Evolutionary conservation across 2,888 invertebrate species (phyloP).

Genomic region (Heteromyza rotundicornis): DNA sequence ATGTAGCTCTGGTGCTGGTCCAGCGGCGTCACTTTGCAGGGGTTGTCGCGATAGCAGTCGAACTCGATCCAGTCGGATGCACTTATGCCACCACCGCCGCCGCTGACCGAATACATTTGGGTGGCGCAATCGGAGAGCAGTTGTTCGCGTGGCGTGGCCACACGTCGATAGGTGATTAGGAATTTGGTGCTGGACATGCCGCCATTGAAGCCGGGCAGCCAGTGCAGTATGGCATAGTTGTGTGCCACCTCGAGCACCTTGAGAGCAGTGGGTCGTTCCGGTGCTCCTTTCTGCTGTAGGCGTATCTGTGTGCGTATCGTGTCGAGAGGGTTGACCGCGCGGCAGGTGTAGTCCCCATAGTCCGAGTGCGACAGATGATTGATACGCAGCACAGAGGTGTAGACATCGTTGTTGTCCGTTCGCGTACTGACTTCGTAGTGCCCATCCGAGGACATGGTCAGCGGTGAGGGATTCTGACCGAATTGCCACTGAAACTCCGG

Average conservation of each 20-base stretch:
- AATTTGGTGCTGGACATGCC: slow-evolving; percentile 85
- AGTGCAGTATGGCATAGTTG: slow-evolving; percentile 79
- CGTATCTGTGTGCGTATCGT: slow-evolving; percentile 76
- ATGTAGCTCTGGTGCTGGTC: slow-evolving; percentile 86
- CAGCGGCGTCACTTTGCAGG: slow-evolving; percentile 84
- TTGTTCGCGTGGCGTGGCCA: slow-evolving; percentile 67
- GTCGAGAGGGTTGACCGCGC: slow-evolving; percentile 84
- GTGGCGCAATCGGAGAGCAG: slow-evolving; percentile 68
- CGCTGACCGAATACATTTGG: slow-evolving; percentile 17
- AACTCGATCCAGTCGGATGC: slow-evolving; percentile 79
- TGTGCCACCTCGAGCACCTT: slow-evolving; percentile 77
- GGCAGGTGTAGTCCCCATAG: slow-evolving; percentile 90
- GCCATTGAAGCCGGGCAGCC: slow-evolving; percentile 91
- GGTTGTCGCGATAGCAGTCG: slow-evolving; percentile 84
- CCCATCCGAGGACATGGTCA: slow-evolving; percentile 81
- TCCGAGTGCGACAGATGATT: slow-evolving; percentile 78
- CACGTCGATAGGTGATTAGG: slow-evolving; percentile 80
- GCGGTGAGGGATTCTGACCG: slow-evolving; percentile 74
- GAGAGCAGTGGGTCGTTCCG: slow-evolving; percentile 79
- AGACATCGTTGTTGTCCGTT: slow-evolving; percentile 83
- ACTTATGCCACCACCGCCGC: slow-evolving; percentile 17
- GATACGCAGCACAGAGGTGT: slow-evolving; percentile 77
- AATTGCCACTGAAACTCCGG: slow-evolving; percentile 93
- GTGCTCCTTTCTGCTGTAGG: slow-evolving; percentile 86
- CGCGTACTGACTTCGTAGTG: slow-evolving; percentile 85